Conservation (phyloP, 2,113 vertebrate genomes). For the Clarias macrocephalus region DNA sequence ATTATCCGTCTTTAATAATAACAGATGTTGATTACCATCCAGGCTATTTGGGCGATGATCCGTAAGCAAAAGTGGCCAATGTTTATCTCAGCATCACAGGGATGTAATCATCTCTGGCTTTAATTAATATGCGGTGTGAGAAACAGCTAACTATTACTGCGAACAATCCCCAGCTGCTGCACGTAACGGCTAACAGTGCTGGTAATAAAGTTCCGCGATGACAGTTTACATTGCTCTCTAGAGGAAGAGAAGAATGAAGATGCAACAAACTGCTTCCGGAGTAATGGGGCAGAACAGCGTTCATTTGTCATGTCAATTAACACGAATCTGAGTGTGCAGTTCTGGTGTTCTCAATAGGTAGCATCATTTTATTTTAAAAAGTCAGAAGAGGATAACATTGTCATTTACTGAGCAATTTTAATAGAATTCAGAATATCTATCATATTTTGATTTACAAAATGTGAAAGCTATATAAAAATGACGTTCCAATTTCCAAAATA, state of each 20-base stretch:
- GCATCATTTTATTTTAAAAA: not conserved
- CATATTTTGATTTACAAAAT: not conserved
- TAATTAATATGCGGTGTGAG: conserved; percentile 28
- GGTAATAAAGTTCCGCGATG: conserved; percentile 18
- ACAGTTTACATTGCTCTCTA: conserved; percentile 23
- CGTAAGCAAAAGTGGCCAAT: not conserved
- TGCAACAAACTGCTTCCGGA: conserved; percentile 16
- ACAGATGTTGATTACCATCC: not conserved
- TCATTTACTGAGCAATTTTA: not conserved
- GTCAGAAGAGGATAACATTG: not conserved
- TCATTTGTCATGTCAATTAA: conserved; percentile 50
- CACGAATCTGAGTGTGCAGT: not conserved
- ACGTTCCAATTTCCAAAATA: not conserved
- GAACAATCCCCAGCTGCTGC: conserved; percentile 20
- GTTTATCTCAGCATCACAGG: not conserved
- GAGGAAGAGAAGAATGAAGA: conserved; percentile 32
- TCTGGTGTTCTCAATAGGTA: not conserved
- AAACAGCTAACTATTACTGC: conserved; percentile 19
- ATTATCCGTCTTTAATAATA: not conserved
- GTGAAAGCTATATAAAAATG: not conserved
- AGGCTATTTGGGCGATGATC: conserved; percentile 4
- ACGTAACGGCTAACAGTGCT: conserved; percentile 24
- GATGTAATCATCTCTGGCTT: conserved; percentile 9
- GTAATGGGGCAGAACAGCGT: not conserved
- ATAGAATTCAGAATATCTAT: not conserved